A percentile compares a stretch with the other conserved stretches of the same genome.
Evolutionary conservation across 2,797 vertebrate species (phyloP).

Genomic region (Melanotaenia boesemani): DNA sequence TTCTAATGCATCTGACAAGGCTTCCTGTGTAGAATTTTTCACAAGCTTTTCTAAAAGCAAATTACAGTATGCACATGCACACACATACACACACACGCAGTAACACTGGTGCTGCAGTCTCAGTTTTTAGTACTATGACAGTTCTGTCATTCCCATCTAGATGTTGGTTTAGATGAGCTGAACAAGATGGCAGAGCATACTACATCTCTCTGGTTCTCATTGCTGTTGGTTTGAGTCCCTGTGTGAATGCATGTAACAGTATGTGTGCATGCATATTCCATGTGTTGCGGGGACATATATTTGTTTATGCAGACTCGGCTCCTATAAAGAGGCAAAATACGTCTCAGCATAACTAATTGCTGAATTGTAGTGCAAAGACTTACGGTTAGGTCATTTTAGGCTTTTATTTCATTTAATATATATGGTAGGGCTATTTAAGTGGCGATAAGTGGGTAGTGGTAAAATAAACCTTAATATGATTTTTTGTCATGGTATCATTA

Average conservation of each 20-base stretch:
- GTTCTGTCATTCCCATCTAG: constrained; percentile 38
- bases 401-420: not conserved
- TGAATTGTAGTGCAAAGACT: not conserved
- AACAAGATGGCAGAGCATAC: constrained; percentile 39
- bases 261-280: constrained; percentile 1
- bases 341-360: not conserved
- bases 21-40: constrained; percentile 32
- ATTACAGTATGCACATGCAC: constrained; percentile 12
- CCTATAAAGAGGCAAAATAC: not conserved
- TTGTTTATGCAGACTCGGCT: not conserved
- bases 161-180: constrained; percentile 29
- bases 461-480: no score
- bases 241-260: constrained; percentile 3
- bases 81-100: constrained; percentile 11
- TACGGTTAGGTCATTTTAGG: not conserved
- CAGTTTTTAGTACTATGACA: constrained; percentile 43
- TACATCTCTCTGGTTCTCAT: constrained; percentile 21
- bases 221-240: constrained; percentile 13
- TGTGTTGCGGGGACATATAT: not conserved
- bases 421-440: no score
- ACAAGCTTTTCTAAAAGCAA: constrained; percentile 1
- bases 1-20: constrained; percentile 39
- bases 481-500: no score
- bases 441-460: no score
- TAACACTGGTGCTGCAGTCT: constrained; percentile 4